These are phyloP conservation scores for Typhlichthys eigenmanni DNA, from an alignment of 2,797 vertebrate species.

Conservation along the genomic window DNA sequence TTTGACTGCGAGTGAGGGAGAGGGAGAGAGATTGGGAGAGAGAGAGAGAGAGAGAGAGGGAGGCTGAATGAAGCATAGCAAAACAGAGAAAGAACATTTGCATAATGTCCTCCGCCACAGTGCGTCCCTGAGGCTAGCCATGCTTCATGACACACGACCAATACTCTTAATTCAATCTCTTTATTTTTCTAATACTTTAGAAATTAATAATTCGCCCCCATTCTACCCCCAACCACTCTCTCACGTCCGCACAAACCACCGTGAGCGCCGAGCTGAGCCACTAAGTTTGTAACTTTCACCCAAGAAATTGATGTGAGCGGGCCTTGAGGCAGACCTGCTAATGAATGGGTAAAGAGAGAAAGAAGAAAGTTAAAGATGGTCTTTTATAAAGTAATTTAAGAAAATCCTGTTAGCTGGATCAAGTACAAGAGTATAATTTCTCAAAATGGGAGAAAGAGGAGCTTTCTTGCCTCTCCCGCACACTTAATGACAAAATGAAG, in stretches of 20 bases:
- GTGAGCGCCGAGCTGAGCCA: conserved; percentile 93
- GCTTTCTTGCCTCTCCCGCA: conserved; percentile 70
- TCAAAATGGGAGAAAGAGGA: conserved; percentile 83
- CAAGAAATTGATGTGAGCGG: conserved; percentile 95
- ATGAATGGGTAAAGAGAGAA: conserved; percentile 99
- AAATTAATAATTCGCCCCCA: conserved; percentile 99
- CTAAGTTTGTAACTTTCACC: conserved; percentile 99
- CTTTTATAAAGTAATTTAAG: conserved; percentile 99
- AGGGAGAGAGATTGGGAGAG: conserved; percentile 10
- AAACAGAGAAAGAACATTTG: conserved; percentile 89
- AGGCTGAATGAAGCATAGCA: conserved; percentile 68
- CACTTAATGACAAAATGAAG: conserved; percentile 80
- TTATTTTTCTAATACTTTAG: conserved; percentile 99
- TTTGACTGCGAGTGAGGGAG: conserved; percentile 21
- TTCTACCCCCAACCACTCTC: conserved; percentile 65
- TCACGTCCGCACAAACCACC: conserved; percentile 86
- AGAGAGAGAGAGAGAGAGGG: conserved; percentile 14
- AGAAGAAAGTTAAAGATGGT: conserved; percentile 99
- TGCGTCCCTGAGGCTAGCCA: conserved; percentile 93
- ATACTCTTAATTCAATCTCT: conserved; percentile 99
- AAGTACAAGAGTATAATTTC: conserved; percentile 99
- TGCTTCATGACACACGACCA: conserved; percentile 98
- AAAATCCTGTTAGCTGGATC: conserved; percentile 99
- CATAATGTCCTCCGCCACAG: conserved; percentile 99
- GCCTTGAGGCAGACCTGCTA: conserved; percentile 99